These are phyloP conservation scores for Chaenocephalus aceratus DNA, from an alignment of 2,113 vertebrate genomes.

Conservation along the genomic window DNA sequence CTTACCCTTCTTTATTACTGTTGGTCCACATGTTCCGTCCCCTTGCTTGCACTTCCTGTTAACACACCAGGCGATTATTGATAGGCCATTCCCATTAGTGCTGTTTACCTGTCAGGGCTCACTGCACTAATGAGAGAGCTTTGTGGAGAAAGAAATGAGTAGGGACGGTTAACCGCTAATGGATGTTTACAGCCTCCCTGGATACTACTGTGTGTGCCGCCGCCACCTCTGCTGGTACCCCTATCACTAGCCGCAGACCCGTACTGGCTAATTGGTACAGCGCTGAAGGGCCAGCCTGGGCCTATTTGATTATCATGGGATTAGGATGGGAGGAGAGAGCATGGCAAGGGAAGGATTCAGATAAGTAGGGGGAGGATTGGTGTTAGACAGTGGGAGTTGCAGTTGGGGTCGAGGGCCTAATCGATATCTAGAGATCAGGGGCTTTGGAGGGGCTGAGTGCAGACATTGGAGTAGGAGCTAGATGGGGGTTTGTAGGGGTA, in stretches of 20 bases:
- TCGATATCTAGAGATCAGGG: slow-evolving; percentile 70
- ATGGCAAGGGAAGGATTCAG: slow-evolving; percentile 36
- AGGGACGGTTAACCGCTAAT: slow-evolving; percentile 90
- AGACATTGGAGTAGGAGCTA: slow-evolving; percentile 55
- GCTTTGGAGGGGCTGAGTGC: slow-evolving; percentile 58
- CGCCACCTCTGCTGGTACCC: slow-evolving; percentile 74
- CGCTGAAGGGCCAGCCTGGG: slow-evolving; percentile 71
- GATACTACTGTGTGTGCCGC: slow-evolving; percentile 64
- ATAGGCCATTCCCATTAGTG: slow-evolving; percentile 94
- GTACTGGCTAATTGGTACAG: slow-evolving; percentile 85
- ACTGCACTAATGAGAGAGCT: slow-evolving; percentile 93
- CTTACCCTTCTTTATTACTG: slow-evolving; percentile 52
- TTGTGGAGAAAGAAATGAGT: slow-evolving; percentile 92
- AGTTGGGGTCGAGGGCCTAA: slow-evolving; percentile 59
- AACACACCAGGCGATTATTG: slow-evolving; percentile 89
- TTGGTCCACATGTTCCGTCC: slow-evolving; percentile 59
- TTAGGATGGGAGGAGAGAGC: slow-evolving; percentile 63
- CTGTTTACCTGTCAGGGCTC: slow-evolving; percentile 93
- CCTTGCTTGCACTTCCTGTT: slow-evolving; percentile 82
- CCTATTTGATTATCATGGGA: slow-evolving; percentile 78
- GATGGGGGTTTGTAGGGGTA: slow-evolving; percentile 63
- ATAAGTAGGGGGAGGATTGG: slow-evolving; percentile 63
- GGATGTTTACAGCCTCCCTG: slow-evolving; percentile 90
- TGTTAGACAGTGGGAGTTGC: slow-evolving; percentile 58
- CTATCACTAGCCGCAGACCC: slow-evolving; percentile 73